A percentile compares a stretch with the other conserved stretches of the same genome.
phyloP scores from a whole-genome alignment of 2,888 invertebrate species.

The Candidula unifasciata region DNA sequence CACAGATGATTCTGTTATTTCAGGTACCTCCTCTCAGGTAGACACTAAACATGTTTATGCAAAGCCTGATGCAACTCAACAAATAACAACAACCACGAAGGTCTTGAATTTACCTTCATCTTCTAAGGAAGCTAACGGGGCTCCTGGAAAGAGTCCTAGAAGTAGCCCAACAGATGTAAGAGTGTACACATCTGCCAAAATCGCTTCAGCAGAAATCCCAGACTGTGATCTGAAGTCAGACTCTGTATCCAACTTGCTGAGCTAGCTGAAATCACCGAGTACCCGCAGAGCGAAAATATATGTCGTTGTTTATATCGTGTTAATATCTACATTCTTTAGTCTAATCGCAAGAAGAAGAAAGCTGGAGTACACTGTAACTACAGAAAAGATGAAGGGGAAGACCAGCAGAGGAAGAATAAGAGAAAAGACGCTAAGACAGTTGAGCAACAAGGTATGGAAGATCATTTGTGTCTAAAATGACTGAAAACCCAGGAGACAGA shows the following conservation, averaged over 20 bases:
- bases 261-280: not conserved
- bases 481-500: too few species aligned
- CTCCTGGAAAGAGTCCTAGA: constrained; percentile 7
- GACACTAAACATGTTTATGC: not conserved
- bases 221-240: constrained; percentile 30
- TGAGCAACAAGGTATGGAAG: too few species aligned
- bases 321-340: too few species aligned
- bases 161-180: not conserved
- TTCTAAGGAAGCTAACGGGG: not conserved
- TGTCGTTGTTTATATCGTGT: too few species aligned
- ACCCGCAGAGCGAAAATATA: not conserved
- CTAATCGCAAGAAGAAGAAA: too few species aligned
- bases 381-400: too few species aligned
- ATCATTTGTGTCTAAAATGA: too few species aligned
- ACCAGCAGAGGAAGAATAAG: too few species aligned
- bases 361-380: too few species aligned
- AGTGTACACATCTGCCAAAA: not conserved
- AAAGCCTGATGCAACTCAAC: not conserved
- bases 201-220: not conserved
- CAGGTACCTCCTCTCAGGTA: not conserved
- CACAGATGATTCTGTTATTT: constrained; percentile 33
- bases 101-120: not conserved
- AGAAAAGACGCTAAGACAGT: too few species aligned
- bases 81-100: not conserved
- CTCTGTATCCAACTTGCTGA: constrained; percentile 35